Conservation (phyloP, 2,113 vertebrate genomes). For the Apodemus sylvaticus region DNA sequence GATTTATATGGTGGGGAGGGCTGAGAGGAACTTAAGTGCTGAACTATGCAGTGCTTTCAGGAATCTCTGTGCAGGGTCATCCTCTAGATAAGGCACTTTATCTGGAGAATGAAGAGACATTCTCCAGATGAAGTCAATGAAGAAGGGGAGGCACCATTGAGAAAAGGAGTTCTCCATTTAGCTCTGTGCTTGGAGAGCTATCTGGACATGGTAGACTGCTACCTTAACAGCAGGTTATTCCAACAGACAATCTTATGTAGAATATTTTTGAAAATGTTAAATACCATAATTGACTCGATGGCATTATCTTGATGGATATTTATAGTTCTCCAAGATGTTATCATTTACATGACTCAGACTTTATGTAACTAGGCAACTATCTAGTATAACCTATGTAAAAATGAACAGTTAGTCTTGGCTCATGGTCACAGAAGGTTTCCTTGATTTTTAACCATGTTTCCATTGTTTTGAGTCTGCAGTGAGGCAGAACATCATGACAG, state of each 20-base stretch:
- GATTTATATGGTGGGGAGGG: no score
- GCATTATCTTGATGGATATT: neutral
- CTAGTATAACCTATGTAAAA: neutral
- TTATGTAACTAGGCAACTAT: neutral
- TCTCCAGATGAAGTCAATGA: no score
- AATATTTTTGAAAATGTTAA: neutral
- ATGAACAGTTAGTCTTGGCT: neutral
- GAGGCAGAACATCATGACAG: neutral
- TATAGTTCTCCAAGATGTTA: neutral
- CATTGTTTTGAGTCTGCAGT: neutral
- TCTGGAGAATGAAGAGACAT: no score
- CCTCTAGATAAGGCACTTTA: no score
- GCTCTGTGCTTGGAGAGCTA: no score
- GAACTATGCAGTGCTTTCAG: no score
- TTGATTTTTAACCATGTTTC: neutral
- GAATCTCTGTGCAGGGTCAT: no score
- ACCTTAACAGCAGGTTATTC: no score
- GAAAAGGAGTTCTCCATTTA: no score
- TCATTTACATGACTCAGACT: neutral
- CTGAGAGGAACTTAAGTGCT: no score
- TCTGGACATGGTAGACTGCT: no score
- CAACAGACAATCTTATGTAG: neutral
- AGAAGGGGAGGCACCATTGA: no score
- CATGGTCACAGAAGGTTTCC: neutral
- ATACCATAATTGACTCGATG: neutral